Evolutionary conservation across 2,888 invertebrate species (phyloP).

Genomic region (Eilema sororculum): DNA sequence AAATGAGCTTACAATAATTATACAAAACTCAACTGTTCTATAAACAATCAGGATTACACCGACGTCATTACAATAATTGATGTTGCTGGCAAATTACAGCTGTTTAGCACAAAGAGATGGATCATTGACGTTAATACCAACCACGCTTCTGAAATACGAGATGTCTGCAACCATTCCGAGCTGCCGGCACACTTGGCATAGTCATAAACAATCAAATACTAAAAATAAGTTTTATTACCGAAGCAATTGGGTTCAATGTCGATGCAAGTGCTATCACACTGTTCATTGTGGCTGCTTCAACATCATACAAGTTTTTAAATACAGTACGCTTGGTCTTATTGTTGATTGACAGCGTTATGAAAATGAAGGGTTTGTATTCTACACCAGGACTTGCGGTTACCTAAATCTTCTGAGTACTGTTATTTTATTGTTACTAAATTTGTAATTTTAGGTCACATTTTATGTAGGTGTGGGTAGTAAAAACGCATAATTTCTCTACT

Average conservation of each 20-base stretch:
- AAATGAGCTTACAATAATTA: background rate
- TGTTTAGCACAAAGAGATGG: slow-evolving; percentile 68
- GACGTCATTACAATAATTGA: slow-evolving; percentile 44
- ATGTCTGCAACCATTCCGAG: slow-evolving; percentile 73
- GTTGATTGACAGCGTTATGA: slow-evolving; percentile 51
- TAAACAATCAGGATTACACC: slow-evolving; percentile 42
- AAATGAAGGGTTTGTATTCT: slow-evolving; percentile 59
- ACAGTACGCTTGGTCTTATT: slow-evolving; percentile 59
- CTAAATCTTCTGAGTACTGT: slow-evolving; percentile 62
- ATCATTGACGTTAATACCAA: slow-evolving; percentile 72
- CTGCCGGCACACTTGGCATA: slow-evolving; percentile 71
- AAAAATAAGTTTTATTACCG: slow-evolving; percentile 81
- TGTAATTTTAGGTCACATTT: slow-evolving; percentile 40
- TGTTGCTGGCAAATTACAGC: slow-evolving; percentile 51
- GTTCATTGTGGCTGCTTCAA: slow-evolving; percentile 62
- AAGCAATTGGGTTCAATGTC: slow-evolving; percentile 81
- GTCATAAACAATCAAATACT: slow-evolving; percentile 76
- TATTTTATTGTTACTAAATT: slow-evolving; percentile 52
- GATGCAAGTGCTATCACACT: slow-evolving; percentile 67
- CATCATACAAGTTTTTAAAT: slow-evolving; percentile 65
- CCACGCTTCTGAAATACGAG: slow-evolving; percentile 76
- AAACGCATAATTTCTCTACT: background rate
- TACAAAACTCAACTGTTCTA: slow-evolving; percentile 14
- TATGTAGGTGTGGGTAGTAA: slow-evolving; percentile 6
- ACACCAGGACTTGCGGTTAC: slow-evolving; percentile 67